Percentiles rank a stretch among this genome's conserved stretches.
Evolutionary conservation across 2,797 vertebrate species (phyloP).

Genomic region (Peromyscus eremicus): DNA sequence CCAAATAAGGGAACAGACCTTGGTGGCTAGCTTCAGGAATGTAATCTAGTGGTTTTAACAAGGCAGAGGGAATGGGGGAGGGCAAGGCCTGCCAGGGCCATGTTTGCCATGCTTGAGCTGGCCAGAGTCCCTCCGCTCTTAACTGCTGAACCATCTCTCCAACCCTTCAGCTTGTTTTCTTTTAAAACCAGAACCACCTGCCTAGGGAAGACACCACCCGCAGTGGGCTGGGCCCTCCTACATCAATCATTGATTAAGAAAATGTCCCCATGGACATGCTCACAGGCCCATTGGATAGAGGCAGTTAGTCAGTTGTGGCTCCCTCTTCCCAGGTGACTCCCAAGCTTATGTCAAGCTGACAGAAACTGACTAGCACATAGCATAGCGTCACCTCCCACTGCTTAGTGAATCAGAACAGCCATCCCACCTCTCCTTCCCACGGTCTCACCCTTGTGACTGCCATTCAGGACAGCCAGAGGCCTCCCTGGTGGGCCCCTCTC

Average conservation of each 20-base stretch:
- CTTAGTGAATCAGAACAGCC: neutral
- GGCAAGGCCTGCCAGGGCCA: neutral
- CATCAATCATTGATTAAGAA: neutral
- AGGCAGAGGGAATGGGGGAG: no score
- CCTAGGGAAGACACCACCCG: neutral
- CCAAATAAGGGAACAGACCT: neutral
- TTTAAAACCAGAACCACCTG: neutral
- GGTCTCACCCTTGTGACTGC: neutral
- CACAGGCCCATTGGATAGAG: neutral
- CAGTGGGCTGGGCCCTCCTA: neutral
- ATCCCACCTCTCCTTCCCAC: accelerated
- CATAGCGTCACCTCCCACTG: no score
- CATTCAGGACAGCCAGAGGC: neutral
- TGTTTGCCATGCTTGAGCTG: neutral
- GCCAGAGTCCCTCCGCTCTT: neutral
- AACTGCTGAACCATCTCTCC: neutral
- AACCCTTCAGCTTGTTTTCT: neutral
- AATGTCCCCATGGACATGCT: neutral
- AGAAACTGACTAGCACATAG: neutral
- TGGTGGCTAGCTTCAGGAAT: neutral
- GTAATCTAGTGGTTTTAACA: neutral
- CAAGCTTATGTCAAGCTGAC: neutral
- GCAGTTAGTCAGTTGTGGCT: neutral
- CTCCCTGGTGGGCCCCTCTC: neutral
- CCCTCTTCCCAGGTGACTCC: neutral